Evolutionary conservation across 2,888 invertebrate genomes (phyloP), one percentile per base, ranked within the genome.

Genomic region (Lacanobia oleracea): DNA sequence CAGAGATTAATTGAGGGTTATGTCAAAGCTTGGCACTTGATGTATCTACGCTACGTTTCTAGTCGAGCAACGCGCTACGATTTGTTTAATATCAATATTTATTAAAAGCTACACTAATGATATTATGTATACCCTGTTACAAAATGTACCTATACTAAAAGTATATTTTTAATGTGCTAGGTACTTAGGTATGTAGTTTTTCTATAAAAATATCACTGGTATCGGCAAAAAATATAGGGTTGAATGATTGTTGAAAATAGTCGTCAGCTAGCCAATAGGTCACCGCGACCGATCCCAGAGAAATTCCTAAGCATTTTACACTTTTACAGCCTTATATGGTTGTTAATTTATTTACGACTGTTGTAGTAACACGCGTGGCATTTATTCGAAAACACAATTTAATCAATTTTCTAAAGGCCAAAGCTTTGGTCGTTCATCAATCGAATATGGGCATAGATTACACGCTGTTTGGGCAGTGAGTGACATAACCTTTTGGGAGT

Each of bases 1-100:
- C 75, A 61, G 61, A 65, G 57, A 79, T 80, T 64, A 79, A 79
- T 79, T 45, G 70, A 53, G 75, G 48, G 45, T 71, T 67, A 64
- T n/a, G 75, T 65, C 60, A 56, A 70, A 67, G 79, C 60, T 79
- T 68, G 67, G 71, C 71, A 68, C 50, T 79, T 62, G 59, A 75
- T 71, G 48, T 54, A 59, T 56, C 45, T 60, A 73, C 50, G 50
- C 37, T 74, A 27, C 27, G 48, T 68, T 64, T 60, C 43, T 54
- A 60, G 12, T 21, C 43, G 23, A 70, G 9, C 5, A 63, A 60
- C 43, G 60, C 10, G 43, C 3, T 23, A 48, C 33, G 50, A 48
- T 23, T 43, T 50, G 53, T 23, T 33, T 43, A 53, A 14, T 54
- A 50, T 56, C 14, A 27, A 61, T 72, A 14, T 16, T 60, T 54